Evolutionary conservation across 2,797 vertebrate genomes (phyloP), one percentile per base, ranked within the genome.

Genomic region (Tympanoctomys barrerae): DNA sequence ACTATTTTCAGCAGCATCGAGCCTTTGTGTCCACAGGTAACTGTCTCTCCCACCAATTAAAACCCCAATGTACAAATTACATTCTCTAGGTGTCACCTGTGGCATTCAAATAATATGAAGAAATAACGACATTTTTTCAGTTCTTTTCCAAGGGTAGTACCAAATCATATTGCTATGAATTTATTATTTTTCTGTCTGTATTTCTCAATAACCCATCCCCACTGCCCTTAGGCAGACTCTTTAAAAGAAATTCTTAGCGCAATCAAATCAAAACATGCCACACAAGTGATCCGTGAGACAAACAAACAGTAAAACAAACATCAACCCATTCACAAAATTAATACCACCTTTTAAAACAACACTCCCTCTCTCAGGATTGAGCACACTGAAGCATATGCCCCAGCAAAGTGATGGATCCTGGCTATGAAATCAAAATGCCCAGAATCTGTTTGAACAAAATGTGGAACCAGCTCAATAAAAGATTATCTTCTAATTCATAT

Each of bases 201-300:
- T 83, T 78, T 95, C 68, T 95, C 90, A 96, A 18, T 92, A 94
- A 91, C 36, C 62, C 87, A 95, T 94, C 77, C 79, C 31, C 54
- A 96, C 19, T 86, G 87, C 92, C 94, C 80, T 94, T 94, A 96
- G 95, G 94, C 91, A 97, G 77, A 97, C 85, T 94, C 49, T 8
- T 39, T 54, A 62, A 81, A 7, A 33, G 39, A 92, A 96, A 93
- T 85, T 94, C 49, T 96, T 96, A 94, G 75, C 87, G 96, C 71
- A 97, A 83, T 95, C 95, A 97, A 95, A 98, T 97, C 95, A 97
- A 97, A 97, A 96, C 78, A 94, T 97, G 96, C 84, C 96, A 94
- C n/a, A 16, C 54, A 94, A 97, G 68, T 96, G 87, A 97, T 94
- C 94, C 85, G 42, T 28, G 89, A 97, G 85, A 86, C 87, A 96